Conservation (phyloP, 2,888 invertebrate species). For the Spodoptera littoralis region DNA sequence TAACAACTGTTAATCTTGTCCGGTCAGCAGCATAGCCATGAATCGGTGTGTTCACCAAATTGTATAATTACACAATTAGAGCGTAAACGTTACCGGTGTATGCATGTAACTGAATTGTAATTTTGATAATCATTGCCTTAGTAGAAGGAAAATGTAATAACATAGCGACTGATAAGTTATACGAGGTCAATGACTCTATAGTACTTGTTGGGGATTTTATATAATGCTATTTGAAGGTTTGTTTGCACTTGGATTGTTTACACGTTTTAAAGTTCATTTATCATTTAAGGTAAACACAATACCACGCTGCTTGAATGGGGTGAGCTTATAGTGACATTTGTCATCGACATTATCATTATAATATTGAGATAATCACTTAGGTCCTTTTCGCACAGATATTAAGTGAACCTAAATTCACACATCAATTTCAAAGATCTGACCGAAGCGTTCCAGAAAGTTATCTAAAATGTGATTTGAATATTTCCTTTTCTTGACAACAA, state of each 20-base stretch:
- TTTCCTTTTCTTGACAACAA: too few species aligned
- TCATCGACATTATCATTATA: too few species aligned
- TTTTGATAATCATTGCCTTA: constrained; percentile 62
- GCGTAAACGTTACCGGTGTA: constrained; percentile 70
- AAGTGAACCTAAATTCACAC: too few species aligned
- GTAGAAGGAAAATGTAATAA: constrained; percentile 30
- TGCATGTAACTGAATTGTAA: constrained; percentile 62
- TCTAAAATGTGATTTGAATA: too few species aligned
- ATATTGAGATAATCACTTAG: too few species aligned
- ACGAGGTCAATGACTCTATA: constrained; percentile 39
- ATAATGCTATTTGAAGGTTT: constrained; percentile 1
- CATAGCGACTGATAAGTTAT: constrained; percentile 17
- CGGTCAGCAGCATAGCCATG: constrained; percentile 49
- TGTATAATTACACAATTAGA: constrained; percentile 75
- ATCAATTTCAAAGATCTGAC: too few species aligned
- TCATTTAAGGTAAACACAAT: too few species aligned
- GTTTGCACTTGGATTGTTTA: background rate
- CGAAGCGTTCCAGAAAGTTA: too few species aligned
- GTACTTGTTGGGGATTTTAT: constrained; percentile 4
- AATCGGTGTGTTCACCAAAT: constrained; percentile 65
- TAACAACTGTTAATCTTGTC: constrained; percentile 29
- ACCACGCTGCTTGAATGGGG: too few species aligned
- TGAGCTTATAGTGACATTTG: too few species aligned
- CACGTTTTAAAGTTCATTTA: too few species aligned
- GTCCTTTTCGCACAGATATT: too few species aligned